A percentile compares a stretch with the other conserved stretches of the same genome.
Conservation (phyloP, 2,888 invertebrate species). For the Philopedon plagiatum region DNA sequence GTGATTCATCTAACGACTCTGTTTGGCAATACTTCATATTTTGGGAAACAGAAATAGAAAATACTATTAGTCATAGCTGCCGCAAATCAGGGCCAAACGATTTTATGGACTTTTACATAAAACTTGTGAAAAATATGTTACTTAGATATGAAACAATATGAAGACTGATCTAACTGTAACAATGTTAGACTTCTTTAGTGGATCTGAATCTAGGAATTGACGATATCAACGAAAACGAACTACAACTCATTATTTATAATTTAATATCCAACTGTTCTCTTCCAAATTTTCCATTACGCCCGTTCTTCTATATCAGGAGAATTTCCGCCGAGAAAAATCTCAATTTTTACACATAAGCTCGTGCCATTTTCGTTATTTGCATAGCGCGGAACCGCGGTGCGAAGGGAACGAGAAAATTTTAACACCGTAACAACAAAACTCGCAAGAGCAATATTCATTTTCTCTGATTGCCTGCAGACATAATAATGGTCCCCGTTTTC, state of each 20-base stretch:
- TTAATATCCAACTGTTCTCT: not conserved
- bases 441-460: slow-evolving; percentile 28
- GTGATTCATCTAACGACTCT: not conserved
- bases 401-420: slow-evolving; percentile 2
- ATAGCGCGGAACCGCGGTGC: not conserved
- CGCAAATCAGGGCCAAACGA: too few species aligned
- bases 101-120: too few species aligned
- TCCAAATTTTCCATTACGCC: not conserved
- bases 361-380: not conserved
- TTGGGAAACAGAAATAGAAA: not conserved
- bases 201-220: too few species aligned
- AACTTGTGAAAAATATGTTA: too few species aligned
- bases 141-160: too few species aligned
- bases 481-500: slow-evolving; percentile 21
- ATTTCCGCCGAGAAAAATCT: not conserved
- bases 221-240: too few species aligned
- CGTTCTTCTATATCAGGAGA: not conserved
- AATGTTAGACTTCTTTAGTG: too few species aligned
- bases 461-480: slow-evolving; percentile 31
- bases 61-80: not conserved
- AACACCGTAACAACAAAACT: slow-evolving; percentile 23
- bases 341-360: not conserved
- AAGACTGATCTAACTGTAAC: too few species aligned
- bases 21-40: not conserved
- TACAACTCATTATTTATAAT: too few species aligned